These are phyloP conservation scores for Malurus splendens DNA, from an alignment of 2,797 vertebrate genomes.

Conservation along the genomic window DNA sequence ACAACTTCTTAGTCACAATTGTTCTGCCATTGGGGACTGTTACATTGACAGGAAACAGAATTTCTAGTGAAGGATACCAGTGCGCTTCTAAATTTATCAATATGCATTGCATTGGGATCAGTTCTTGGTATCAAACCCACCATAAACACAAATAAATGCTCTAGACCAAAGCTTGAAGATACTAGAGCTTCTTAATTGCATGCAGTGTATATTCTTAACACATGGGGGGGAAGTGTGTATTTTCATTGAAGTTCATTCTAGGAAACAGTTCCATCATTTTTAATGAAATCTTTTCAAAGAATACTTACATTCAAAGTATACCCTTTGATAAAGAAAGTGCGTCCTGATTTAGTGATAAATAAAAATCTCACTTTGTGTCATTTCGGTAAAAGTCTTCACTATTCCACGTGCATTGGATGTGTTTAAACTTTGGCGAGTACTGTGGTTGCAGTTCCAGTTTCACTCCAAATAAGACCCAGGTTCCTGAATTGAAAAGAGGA, in stretches of 20 bases:
- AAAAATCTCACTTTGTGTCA: background rate
- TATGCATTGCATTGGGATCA: background rate
- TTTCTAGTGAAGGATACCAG: background rate
- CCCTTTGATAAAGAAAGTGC: background rate
- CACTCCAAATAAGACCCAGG: background rate
- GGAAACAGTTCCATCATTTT: background rate
- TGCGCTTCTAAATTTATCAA: background rate
- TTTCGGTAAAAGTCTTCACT: background rate
- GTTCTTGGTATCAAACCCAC: background rate
- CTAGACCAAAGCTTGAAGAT: background rate
- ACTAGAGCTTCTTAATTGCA: background rate
- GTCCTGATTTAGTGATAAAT: background rate
- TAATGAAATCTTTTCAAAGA: background rate
- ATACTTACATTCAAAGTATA: background rate
- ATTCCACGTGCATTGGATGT: accelerated
- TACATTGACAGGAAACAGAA: background rate
- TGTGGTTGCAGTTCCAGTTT: background rate
- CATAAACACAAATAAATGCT: background rate
- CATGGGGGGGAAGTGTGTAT: accelerated
- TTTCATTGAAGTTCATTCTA: background rate
- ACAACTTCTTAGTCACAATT: background rate
- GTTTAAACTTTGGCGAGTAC: background rate
- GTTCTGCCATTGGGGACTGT: background rate
- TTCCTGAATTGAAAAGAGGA: background rate
- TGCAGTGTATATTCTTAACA: background rate